Evolutionary conservation across 2,113 vertebrate species (phyloP).

Genomic region (Phocoena sinus): DNA sequence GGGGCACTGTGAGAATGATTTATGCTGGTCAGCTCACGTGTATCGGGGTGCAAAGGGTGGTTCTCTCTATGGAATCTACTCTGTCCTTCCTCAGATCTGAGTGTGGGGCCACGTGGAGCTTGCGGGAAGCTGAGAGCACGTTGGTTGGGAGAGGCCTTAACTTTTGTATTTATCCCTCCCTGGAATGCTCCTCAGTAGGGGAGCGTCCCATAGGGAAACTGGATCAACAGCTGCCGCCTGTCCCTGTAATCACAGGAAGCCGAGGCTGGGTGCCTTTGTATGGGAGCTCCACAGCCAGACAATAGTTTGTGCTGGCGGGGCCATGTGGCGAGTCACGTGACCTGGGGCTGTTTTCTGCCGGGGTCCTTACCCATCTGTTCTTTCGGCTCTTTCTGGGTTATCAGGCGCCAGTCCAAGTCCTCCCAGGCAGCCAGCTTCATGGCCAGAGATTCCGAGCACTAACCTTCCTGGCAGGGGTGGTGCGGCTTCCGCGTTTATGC

Average conservation of each 20-base stretch:
- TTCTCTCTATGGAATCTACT: background rate
- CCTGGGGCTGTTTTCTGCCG: slow-evolving; percentile 84
- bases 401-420: slow-evolving; percentile 83
- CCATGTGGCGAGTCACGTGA: slow-evolving; percentile 81
- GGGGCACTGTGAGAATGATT: background rate
- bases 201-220: slow-evolving; percentile 37
- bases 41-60: background rate
- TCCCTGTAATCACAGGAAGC: slow-evolving; percentile 37
- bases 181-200: background rate
- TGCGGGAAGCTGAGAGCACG: accelerated
- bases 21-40: background rate
- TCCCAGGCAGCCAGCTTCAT: slow-evolving; percentile 85
- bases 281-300: slow-evolving; percentile 66
- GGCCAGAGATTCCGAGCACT: slow-evolving; percentile 89
- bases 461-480: slow-evolving; percentile 90
- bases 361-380: slow-evolving; percentile 91
- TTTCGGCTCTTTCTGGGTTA: slow-evolving; percentile 82
- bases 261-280: slow-evolving; percentile 64
- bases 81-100: background rate
- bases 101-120: slow-evolving; percentile 16
- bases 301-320: slow-evolving; percentile 78
- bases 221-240: slow-evolving; percentile 71
- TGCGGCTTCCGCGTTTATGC: slow-evolving; percentile 94
- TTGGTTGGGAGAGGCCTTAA: slow-evolving; percentile 46
- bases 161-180: slow-evolving; percentile 3